phyloP scores from a whole-genome alignment of 2,113 vertebrate genomes.

The Castor canadensis region DNA sequence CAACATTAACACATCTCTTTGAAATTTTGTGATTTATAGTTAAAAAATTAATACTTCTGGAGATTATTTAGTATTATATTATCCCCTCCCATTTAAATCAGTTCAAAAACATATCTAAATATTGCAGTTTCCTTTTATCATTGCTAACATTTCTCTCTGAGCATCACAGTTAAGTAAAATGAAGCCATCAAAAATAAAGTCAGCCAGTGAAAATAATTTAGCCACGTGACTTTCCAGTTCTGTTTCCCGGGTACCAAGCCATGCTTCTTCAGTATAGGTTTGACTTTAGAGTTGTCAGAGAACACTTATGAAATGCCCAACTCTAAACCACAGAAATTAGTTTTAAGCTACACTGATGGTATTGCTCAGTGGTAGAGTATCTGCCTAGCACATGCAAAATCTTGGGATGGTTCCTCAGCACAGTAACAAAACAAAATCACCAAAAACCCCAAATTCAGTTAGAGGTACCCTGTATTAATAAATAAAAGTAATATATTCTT shows the following conservation, averaged over 20 bases:
- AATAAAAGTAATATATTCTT: constrained; percentile 27
- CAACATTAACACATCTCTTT: constrained; percentile 21
- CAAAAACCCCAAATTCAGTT: neutral
- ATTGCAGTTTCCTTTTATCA: constrained; percentile 3
- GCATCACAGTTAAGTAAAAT: constrained; percentile 11
- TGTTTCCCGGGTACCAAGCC: neutral
- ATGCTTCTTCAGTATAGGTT: neutral
- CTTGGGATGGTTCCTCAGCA: neutral
- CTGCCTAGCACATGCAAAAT: neutral
- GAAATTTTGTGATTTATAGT: constrained; percentile 15
- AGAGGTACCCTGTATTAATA: neutral
- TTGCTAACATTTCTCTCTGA: constrained; percentile 30
- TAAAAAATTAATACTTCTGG: neutral
- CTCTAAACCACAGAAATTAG: neutral
- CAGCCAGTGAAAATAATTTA: constrained; percentile 26
- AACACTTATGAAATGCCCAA: neutral
- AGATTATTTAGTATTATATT: constrained; percentile 8
- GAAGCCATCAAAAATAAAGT: constrained; percentile 45
- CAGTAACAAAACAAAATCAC: neutral
- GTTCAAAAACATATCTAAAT: constrained; percentile 9
- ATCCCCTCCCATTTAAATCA: constrained; percentile 1
- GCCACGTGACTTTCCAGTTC: neutral
- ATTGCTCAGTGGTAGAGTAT: neutral
- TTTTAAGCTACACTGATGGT: neutral
- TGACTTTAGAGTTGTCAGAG: constrained; percentile 24